These are phyloP conservation scores for Hemitrygon akajei DNA, from an alignment of 2,797 vertebrate species.

Conservation along the genomic window DNA sequence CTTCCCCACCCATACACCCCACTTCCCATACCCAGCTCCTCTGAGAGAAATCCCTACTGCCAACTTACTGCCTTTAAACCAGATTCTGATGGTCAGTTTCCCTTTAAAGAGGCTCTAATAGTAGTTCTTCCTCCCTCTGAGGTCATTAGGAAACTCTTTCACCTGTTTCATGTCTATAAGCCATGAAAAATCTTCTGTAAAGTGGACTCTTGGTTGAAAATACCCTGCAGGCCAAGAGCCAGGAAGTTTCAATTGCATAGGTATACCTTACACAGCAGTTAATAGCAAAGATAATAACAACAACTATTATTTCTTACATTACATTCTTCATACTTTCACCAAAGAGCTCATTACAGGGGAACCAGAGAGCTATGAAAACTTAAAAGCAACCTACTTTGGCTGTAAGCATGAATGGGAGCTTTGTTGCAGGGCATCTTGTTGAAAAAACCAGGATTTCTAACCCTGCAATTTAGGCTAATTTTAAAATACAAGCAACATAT, in stretches of 20 bases:
- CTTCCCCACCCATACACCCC: no score
- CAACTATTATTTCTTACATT: constrained; percentile 26
- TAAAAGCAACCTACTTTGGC: no score
- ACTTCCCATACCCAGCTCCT: not conserved
- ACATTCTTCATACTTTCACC: constrained; percentile 25
- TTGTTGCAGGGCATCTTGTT: not conserved
- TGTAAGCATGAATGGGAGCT: not conserved
- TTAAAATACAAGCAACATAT: constrained; percentile 8
- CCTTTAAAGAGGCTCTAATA: not conserved
- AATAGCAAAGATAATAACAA: not conserved
- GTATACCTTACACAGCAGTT: not conserved
- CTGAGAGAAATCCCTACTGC: not conserved
- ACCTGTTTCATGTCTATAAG: not conserved
- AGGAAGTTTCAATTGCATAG: constrained; percentile 20
- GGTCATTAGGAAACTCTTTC: constrained; percentile 8
- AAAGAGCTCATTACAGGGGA: constrained; percentile 17
- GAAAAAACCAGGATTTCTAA: not conserved
- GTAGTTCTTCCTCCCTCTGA: not conserved
- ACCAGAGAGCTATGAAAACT: not conserved
- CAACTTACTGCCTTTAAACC: not conserved
- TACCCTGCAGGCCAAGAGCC: constrained; percentile 10
- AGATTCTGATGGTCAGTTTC: not conserved
- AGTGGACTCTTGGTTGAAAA: not conserved
- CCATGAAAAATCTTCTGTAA: not conserved
- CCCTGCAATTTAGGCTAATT: constrained; percentile 1